Conservation (phyloP, 2,888 invertebrate genomes). For the Microdon myrmicae region DNA sequence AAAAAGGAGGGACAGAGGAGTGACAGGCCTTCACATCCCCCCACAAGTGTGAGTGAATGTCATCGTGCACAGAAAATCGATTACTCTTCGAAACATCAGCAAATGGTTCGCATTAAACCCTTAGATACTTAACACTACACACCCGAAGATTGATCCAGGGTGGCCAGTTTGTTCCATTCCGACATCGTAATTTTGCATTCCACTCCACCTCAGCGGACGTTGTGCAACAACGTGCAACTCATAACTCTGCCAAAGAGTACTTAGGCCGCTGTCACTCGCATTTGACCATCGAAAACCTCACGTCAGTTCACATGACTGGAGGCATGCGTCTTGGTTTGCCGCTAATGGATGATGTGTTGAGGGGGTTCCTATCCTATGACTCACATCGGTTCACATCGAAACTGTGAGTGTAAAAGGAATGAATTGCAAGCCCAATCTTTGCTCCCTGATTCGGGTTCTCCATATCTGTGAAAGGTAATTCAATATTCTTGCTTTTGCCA, state of each 20-base stretch:
- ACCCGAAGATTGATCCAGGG: no score
- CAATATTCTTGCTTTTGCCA: slow-evolving; percentile 35
- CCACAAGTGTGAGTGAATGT: no score
- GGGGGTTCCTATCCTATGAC: slow-evolving; percentile 5
- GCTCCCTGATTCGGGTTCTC: neutral
- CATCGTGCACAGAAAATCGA: no score
- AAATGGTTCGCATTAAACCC: no score
- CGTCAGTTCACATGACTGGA: no score
- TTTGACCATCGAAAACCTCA: slow-evolving; percentile 16
- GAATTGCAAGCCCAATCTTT: slow-evolving; percentile 23
- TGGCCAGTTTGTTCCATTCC: slow-evolving; percentile 1
- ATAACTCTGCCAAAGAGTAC: slow-evolving; percentile 23
- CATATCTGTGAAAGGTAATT: slow-evolving; percentile 20
- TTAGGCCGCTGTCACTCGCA: slow-evolving; percentile 32
- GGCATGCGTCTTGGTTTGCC: neutral
- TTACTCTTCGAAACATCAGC: no score
- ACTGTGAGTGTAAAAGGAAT: slow-evolving; percentile 7
- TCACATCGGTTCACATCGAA: slow-evolving; percentile 14
- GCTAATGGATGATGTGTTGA: slow-evolving; percentile 1
- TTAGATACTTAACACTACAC: no score
- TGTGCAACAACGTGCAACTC: slow-evolving; percentile 14
- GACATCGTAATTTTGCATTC: neutral
- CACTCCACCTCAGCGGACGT: neutral
- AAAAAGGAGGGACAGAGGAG: no score
- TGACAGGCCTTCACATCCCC: no score